Conservation (phyloP, 2,797 vertebrate species). For the Anableps anableps region DNA sequence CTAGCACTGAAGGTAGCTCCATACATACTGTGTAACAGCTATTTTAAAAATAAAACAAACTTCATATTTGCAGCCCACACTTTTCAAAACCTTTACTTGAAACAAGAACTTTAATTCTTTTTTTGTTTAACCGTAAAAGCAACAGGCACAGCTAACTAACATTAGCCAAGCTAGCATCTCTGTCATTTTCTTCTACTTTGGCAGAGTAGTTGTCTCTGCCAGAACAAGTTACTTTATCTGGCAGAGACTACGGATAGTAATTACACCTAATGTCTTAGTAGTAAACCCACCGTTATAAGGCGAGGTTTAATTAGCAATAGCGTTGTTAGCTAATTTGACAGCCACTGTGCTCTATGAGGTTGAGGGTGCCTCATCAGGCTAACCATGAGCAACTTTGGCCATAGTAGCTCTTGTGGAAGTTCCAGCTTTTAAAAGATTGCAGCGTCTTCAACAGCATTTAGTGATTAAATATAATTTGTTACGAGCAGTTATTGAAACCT, state of each 20-base stretch:
- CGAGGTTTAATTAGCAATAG: not conserved
- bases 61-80: fast-evolving
- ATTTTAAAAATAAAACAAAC: not conserved
- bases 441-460: not conserved
- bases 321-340: not conserved
- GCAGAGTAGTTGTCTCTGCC: not conserved
- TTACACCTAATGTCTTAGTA: not conserved
- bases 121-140: not conserved
- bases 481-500: not conserved
- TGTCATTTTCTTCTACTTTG: constrained; percentile 10
- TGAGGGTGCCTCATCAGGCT: constrained; percentile 21
- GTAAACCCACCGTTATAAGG: not conserved
- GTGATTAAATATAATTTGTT: not conserved
- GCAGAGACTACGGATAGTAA: not conserved
- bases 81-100: not conserved
- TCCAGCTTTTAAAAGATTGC: not conserved
- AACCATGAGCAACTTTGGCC: constrained; percentile 22
- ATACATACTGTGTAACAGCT: constrained; percentile 12
- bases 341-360: constrained; percentile 11
- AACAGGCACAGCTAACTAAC: constrained; percentile 5
- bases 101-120: not conserved
- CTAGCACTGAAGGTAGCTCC: constrained; percentile 58
- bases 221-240: not conserved
- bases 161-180: constrained; percentile 39
- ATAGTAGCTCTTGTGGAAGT: not conserved